Evolutionary conservation across 2,888 invertebrate genomes (phyloP), one percentile per base, ranked within the genome.

Genomic region (Hydrotaea cyrtoneurina): DNA sequence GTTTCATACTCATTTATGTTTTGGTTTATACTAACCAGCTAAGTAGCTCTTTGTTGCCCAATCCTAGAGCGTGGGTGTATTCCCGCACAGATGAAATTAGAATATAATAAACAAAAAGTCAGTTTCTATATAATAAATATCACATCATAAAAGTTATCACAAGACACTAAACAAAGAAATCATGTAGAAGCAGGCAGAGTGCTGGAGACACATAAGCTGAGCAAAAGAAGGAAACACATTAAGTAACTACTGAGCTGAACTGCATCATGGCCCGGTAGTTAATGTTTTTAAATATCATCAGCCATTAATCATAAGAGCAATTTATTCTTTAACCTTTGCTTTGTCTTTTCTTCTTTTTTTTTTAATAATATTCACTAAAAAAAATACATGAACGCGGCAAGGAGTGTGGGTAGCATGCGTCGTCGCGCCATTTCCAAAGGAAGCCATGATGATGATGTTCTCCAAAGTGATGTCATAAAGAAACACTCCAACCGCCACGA

Each of bases 171-270:
- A 69, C 43, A 46, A 46, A 69, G 43, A 43, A 17, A 19, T 1
- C 19, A 66, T n/a, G 31, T 10, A 64, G n/a, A 17, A n/a, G n/a
- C n/a, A n/a, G n/a, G n/a, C n/a, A n/a, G n/a, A n/a, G n/a, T n/a
- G n/a, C n/a, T n/a, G n/a, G n/a, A n/a, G n/a, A n/a, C n/a, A n/a
- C n/a, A n/a, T n/a, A n/a, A n/a, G n/a, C n/a, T n/a, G n/a, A n/a
- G n/a, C n/a, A n/a, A n/a, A n/a, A n/a, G n/a, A 36, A 69, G 69
- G 23, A 69, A 69, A 69, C 23, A 23, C 69, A 69, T 69, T 69
- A 21, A n/a, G n/a, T n/a, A n/a, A 69, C 13, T 19, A 13, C 26
- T 8, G 21, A 43, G 69, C 39, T 21, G n/a, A n/a, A 43, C 66
- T 66, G 43, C 21, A 39, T 66, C 19, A 11, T n/a, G 43, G 26